These are phyloP conservation scores for Nomada flava DNA, from an alignment of 2,888 invertebrate genomes.

Conservation along the genomic window DNA sequence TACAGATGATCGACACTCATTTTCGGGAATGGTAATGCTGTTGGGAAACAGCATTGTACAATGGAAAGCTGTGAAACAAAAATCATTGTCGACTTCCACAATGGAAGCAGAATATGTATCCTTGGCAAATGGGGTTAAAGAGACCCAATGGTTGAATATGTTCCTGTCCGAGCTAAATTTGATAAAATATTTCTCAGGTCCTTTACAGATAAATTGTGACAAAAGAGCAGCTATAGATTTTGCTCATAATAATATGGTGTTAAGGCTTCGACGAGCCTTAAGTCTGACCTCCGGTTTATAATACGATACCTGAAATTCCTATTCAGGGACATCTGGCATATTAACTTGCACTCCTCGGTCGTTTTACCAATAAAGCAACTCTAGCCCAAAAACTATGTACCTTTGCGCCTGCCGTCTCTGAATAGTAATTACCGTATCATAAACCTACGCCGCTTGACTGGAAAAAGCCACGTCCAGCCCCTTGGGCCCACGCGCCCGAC, in stretches of 20 bases:
- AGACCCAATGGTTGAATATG: conserved; percentile 15
- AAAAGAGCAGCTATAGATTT: conserved; percentile 14
- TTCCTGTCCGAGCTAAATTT: background rate
- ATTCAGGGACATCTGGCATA: too few species aligned
- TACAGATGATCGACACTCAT: conserved; percentile 17
- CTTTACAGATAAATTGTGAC: conserved; percentile 8
- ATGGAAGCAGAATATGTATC: conserved; percentile 41
- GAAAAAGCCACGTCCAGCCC: too few species aligned
- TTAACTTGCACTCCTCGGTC: too few species aligned
- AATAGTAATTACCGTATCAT: too few species aligned
- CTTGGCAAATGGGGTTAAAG: conserved; percentile 16
- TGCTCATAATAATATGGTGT: background rate
- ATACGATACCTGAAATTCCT: too few species aligned
- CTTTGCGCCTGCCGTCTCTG: too few species aligned
- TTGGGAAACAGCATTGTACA: background rate
- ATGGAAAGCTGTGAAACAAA: conserved; percentile 21
- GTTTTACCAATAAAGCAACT: too few species aligned
- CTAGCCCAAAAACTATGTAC: too few species aligned
- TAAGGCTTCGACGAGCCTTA: too few species aligned
- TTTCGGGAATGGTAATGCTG: conserved; percentile 16
- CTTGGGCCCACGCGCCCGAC: too few species aligned
- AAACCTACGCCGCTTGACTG: too few species aligned
- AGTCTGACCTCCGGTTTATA: too few species aligned
- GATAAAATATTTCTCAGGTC: background rate
- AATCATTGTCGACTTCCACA: conserved; percentile 27